Base-by-base conservation (phyloP, 2,888 invertebrate genomes). In the Eupithecia centaureata region DNA sequence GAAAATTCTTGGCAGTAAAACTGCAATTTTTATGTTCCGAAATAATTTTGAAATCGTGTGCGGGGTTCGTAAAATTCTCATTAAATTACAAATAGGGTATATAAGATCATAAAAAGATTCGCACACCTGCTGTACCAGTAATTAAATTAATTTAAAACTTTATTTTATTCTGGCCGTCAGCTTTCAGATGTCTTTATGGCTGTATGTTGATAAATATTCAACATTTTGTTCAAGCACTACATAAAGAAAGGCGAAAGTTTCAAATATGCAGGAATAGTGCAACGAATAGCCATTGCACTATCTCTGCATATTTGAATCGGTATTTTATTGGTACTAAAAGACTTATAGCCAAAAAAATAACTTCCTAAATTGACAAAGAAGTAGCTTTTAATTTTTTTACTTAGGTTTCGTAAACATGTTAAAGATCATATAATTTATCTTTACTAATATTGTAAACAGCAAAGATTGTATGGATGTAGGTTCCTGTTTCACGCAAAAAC, bases 11-110 rank as follows among this genome's bases (percentile, higher is more conserved):
- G 32, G 30, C 18, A 30, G 4, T 32, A 30, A 56, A 58, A 59
- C 57, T 15, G 18, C 57, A 57, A 33, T 32, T 57, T 33, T 32
- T 22, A 57, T 63, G 25, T 38, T 56, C 38, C 38, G 8, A 28
- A 30, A 38, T 56, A 7, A 56, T 57, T 57, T 32, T 42, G 32
- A 47, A 63, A 47, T 32, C 63, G 35, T 63, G 63, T 30, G 63
- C 42, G 56, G 63, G 32, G 57, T 54, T 30, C 35, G 30, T 51
- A 64, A 42, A 63, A 63, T 63, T 8, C 25, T 63, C 30, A 33
- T 63, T 28, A 65, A 65, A 65, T 56, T 65, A 56, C 35, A 47
- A 57, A 57, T 57, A 57, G 57, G 57, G 30, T 61, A 51, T 33
- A 30, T 30, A 57, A 28, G 47, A 57, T 27, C 60, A 64, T 68